Conservation (phyloP, 2,888 invertebrate genomes). For the Caenorhabditis afra region DNA sequence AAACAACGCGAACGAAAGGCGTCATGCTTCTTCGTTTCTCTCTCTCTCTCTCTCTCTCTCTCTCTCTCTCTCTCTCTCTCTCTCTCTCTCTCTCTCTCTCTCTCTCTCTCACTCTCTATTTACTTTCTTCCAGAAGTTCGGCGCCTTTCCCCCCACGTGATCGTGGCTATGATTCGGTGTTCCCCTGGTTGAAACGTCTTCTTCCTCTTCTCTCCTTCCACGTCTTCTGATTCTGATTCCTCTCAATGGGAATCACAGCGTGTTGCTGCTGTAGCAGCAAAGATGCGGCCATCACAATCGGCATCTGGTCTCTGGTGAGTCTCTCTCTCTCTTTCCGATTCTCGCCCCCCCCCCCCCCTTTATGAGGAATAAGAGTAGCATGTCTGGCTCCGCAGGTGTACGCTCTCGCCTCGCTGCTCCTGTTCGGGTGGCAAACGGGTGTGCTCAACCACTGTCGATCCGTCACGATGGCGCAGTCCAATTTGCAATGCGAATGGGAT, state of each 20-base stretch:
- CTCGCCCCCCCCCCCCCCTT: too few relatives aligned
- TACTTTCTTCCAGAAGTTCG: background rate
- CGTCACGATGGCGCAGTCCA: slow-evolving; percentile 79
- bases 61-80: background rate
- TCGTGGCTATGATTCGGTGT: slow-evolving; percentile 56
- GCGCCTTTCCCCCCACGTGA: background rate
- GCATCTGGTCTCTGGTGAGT: slow-evolving; percentile 80
- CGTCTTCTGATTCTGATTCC: too few relatives aligned
- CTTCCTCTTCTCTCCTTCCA: background rate
- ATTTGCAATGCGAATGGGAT: slow-evolving; percentile 78
- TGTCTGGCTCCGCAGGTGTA: slow-evolving; percentile 68
- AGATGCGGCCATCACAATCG: slow-evolving; percentile 79
- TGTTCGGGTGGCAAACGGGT: slow-evolving; percentile 79
- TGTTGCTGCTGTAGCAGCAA: slow-evolving; percentile 80
- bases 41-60: slow-evolving; percentile 19
- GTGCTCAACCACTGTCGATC: slow-evolving; percentile 77
- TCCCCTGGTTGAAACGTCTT: slow-evolving; percentile 23
- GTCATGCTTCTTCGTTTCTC: background rate
- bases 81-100: background rate
- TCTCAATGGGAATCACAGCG: slow-evolving; percentile 74
- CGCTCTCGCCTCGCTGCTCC: slow-evolving; percentile 73
- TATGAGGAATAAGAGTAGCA: too few relatives aligned
- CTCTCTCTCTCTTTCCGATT: background rate
- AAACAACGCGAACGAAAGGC: too few relatives aligned
- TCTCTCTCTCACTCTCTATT: background rate